Conservation (phyloP, 2,113 vertebrate genomes). For the Pterocles burchelli region DNA sequence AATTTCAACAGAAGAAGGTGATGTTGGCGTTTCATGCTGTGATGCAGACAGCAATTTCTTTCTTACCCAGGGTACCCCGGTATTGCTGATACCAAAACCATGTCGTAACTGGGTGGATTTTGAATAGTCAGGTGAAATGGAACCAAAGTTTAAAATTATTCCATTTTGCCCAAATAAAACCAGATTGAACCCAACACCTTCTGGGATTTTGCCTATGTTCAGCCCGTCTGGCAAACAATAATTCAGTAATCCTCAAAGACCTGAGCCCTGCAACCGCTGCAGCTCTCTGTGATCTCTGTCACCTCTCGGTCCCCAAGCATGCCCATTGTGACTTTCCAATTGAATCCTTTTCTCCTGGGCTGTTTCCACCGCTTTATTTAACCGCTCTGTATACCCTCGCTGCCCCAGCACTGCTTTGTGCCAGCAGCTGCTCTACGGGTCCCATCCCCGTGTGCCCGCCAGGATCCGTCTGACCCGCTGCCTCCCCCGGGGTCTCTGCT, state of each 20-base stretch:
- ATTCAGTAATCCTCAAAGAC: background rate
- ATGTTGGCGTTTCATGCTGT: background rate
- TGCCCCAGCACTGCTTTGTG: background rate
- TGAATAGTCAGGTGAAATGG: background rate
- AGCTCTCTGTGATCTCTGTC: background rate
- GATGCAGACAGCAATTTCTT: background rate
- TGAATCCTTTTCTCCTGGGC: background rate
- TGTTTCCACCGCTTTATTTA: background rate
- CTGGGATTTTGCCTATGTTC: background rate
- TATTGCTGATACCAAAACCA: background rate
- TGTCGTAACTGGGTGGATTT: background rate
- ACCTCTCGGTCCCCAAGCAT: background rate
- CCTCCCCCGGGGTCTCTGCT: background rate
- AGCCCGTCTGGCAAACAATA: background rate
- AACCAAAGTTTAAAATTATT: background rate
- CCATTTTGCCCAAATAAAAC: background rate
- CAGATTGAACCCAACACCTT: background rate
- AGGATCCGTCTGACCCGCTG: background rate
- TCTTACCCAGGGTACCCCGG: background rate
- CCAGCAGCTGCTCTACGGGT: fast-evolving
- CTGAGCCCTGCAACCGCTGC: background rate
- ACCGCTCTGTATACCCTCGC: background rate
- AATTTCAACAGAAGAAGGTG: background rate
- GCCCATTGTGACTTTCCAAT: background rate
- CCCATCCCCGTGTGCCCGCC: background rate